Percentiles rank a stretch among this genome's conserved stretches.
These are phyloP conservation scores for Etheostoma perlongum DNA, from an alignment of 2,797 vertebrate species.

Conservation along the genomic window DNA sequence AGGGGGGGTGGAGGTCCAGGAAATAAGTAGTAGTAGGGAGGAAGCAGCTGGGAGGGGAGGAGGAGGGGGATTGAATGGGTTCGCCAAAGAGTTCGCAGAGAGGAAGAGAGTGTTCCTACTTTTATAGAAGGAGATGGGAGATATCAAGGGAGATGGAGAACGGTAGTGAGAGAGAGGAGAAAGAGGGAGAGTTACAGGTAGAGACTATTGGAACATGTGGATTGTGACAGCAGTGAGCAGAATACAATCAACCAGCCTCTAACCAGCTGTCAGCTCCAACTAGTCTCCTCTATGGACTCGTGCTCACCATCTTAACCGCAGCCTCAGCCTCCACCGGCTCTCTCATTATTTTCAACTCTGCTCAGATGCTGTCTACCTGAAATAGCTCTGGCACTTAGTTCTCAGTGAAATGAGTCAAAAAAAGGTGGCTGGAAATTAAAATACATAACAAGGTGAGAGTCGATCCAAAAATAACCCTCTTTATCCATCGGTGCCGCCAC, in stretches of 20 bases:
- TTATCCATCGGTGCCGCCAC: conserved; percentile 21
- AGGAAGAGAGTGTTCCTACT: conserved; percentile 39
- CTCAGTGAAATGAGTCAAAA: conserved; percentile 15
- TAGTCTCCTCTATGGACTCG: conserved; percentile 48
- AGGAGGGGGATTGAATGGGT: neutral
- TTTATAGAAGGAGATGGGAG: conserved; percentile 37
- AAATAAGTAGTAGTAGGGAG: conserved; percentile 25
- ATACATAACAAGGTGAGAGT: conserved; percentile 66
- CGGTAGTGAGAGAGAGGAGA: conserved; percentile 4
- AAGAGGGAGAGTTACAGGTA: conserved; percentile 42
- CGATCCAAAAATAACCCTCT: conserved; percentile 70
- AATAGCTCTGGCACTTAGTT: conserved; percentile 70
- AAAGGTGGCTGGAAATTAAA: conserved; percentile 72
- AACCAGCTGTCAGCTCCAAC: conserved; percentile 71
- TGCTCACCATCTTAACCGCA: conserved; percentile 48
- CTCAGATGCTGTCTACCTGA: conserved; percentile 65
- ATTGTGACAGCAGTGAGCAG: conserved; percentile 50
- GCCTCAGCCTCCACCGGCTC: neutral
- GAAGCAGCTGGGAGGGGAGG: conserved; percentile 12
- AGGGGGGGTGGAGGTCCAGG: neutral
- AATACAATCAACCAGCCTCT: conserved; percentile 57
- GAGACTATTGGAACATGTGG: conserved; percentile 53
- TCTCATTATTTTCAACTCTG: neutral
- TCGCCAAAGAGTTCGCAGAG: conserved; percentile 31
- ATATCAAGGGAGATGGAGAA: conserved; percentile 37